Evolutionary conservation across 92 coral and sea anemone genomes (phyloP).

Genomic region (Epizoanthus stellaris): DNA sequence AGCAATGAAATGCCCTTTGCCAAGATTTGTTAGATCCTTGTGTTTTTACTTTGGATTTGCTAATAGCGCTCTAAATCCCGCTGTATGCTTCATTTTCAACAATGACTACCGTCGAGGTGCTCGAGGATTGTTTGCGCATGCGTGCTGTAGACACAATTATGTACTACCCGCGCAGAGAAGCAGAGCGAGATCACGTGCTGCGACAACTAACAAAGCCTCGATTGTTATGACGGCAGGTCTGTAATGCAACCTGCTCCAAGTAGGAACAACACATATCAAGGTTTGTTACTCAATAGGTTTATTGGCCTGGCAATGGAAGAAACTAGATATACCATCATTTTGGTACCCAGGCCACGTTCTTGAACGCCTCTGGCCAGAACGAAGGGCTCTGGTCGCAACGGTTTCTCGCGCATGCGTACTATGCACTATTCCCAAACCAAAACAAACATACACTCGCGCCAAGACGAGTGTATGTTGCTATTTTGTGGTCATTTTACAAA

Average conservation of each 20-base stretch:
- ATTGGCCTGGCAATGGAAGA: too few relatives aligned
- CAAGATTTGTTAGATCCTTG: neutral
- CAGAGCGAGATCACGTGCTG: neutral
- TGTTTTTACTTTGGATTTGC: neutral
- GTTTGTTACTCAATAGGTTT: too few relatives aligned
- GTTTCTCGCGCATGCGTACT: too few relatives aligned
- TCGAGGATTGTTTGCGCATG: neutral
- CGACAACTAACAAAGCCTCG: neutral
- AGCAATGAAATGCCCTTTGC: neutral
- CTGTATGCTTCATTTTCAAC: slow-evolving; percentile 7
- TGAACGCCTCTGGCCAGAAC: too few relatives aligned
- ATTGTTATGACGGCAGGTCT: neutral
- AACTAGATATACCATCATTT: too few relatives aligned
- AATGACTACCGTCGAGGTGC: slow-evolving; percentile 25
- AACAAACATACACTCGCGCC: too few relatives aligned
- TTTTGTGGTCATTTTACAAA: too few relatives aligned
- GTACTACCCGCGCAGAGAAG: neutral
- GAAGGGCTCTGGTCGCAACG: too few relatives aligned
- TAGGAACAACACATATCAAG: too few relatives aligned
- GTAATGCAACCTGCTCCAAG: neutral
- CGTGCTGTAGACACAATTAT: neutral
- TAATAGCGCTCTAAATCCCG: slow-evolving; percentile 20
- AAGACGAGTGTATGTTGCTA: too few relatives aligned
- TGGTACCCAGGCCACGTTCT: too few relatives aligned
- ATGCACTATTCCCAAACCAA: too few relatives aligned